Evolutionary conservation across 2,888 invertebrate species (phyloP), one percentile per base, ranked within the genome.

Genomic region (Nebria brevicollis): DNA sequence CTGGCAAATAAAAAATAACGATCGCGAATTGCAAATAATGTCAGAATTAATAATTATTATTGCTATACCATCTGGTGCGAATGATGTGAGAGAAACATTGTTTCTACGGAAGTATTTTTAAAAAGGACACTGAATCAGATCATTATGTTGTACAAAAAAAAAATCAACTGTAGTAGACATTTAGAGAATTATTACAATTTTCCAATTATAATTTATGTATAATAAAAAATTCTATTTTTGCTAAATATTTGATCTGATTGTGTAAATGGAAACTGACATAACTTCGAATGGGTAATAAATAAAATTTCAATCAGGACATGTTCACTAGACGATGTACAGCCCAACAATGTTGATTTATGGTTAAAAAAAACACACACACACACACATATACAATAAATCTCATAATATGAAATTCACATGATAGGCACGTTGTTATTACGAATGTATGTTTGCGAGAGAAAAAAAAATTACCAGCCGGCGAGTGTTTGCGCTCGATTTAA

Each of bases 401-500:
- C 72, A 72, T 77, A 3, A 54, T 54, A 65, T 77, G 77, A 77
- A 77, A 72, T 77, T 77, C 72, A 72, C 72, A 77, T 77, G 77
- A 77, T 77, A 72, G 77, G 72, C 54, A 54, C 54, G 54, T 54
- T 54, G 54, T 54, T 54, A 13, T 8, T 54, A 54, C 54, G 54
- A 54, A 8, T 13, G 54, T 11, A 8, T 54, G 54, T 54, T 11
- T 1, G 54, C 13, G 8, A 13, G 54, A 11, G 8, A 54, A 7
- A 54, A 54, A 11, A 54, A 54, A 54, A 54, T 34, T 34, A 5
- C 34, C 34, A 68, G 26, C 7, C 34, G 25, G 77, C 72, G 41
- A 26, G 65, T 72, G 65, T 66, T 75, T 80, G 68, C 81, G 75
- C 81, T 81, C 81, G 77, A 81, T 81, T 76, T 77, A 81, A 81